These are phyloP conservation scores for Virgularia gustaviana DNA, from an alignment of 92 coral and sea anemone species.

Conservation along the genomic window DNA sequence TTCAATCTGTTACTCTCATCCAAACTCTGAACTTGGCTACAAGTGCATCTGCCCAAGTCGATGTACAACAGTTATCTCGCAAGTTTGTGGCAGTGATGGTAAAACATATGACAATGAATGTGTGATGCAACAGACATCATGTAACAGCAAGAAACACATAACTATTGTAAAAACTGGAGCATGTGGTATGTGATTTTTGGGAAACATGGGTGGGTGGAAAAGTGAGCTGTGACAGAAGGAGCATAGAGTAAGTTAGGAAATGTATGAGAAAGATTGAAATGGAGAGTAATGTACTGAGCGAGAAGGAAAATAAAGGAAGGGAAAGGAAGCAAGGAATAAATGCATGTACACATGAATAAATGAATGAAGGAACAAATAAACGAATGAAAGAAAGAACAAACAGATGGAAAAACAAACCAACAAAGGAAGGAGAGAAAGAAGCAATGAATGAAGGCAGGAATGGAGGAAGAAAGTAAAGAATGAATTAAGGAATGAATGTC, in stretches of 20 bases:
- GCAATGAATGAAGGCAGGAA: not conserved
- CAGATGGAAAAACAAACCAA: not conserved
- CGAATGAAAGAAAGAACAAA: not conserved
- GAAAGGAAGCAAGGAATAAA: too few relatives aligned
- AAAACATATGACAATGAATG: constrained; percentile 35
- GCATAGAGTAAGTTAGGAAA: too few relatives aligned
- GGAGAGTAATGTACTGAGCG: too few relatives aligned
- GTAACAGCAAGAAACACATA: constrained; percentile 12
- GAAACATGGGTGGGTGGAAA: too few relatives aligned
- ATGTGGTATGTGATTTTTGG: constrained; percentile 43
- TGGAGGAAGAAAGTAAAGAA: too few relatives aligned
- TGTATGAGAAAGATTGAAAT: too few relatives aligned
- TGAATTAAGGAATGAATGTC: too few relatives aligned
- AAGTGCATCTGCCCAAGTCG: constrained; percentile 35
- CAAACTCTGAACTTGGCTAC: constrained; percentile 29
- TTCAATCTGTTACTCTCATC: constrained; percentile 22
- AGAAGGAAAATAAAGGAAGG: not conserved
- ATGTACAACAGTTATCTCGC: constrained; percentile 19
- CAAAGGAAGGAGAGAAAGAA: not conserved
- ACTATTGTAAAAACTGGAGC: constrained; percentile 24
- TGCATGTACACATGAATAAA: too few relatives aligned
- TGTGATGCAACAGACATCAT: constrained; percentile 21
- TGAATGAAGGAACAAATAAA: not conserved
- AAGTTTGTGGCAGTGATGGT: constrained; percentile 36
- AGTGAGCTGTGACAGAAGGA: too few relatives aligned